Conservation (phyloP, 2,888 invertebrate genomes). For the Micoletzkya japonica region DNA sequence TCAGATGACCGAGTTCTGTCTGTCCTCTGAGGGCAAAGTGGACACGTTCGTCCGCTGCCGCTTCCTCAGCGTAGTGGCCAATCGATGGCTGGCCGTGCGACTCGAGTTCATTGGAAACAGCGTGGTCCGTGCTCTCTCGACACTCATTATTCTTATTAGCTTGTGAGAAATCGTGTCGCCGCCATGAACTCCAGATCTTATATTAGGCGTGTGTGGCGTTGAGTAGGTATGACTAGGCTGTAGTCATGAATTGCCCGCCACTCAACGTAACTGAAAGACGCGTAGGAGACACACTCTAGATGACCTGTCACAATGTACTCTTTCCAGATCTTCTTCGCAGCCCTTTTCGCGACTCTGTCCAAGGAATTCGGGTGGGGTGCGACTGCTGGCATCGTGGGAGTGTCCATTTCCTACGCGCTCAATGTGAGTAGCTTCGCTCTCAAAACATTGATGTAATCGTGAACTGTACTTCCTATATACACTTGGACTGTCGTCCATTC, state of each 20-base stretch:
- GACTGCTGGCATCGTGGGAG: slow-evolving; percentile 68
- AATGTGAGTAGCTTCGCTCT: slow-evolving; percentile 64
- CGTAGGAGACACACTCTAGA: not conserved
- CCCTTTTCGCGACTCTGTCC: slow-evolving; percentile 81
- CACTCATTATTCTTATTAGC: slow-evolving; percentile 56
- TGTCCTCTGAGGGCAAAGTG: not conserved
- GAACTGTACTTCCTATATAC: not conserved
- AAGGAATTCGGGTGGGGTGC: slow-evolving; percentile 64
- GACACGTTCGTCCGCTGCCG: slow-evolving; percentile 26
- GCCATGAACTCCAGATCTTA: too few species aligned
- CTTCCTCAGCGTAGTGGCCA: slow-evolving; percentile 52
- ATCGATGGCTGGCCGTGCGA: slow-evolving; percentile 84
- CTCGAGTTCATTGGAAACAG: slow-evolving; percentile 94
- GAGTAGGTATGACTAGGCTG: not conserved
- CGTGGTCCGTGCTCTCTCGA: slow-evolving; percentile 72
- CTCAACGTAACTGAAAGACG: not conserved
- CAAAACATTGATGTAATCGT: too few species aligned
- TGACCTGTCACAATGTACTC: not conserved
- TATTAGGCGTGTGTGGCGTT: too few species aligned
- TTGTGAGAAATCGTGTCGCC: too few species aligned
- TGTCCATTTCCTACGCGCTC: slow-evolving; percentile 69
- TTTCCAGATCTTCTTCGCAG: slow-evolving; percentile 78
- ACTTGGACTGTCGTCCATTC: not conserved
- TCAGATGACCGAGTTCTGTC: slow-evolving; percentile 12
- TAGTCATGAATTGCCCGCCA: not conserved